Evolutionary conservation across 2,797 vertebrate species (phyloP), one percentile per base, ranked within the genome.

Genomic region (Rhynchonycteris naso): DNA sequence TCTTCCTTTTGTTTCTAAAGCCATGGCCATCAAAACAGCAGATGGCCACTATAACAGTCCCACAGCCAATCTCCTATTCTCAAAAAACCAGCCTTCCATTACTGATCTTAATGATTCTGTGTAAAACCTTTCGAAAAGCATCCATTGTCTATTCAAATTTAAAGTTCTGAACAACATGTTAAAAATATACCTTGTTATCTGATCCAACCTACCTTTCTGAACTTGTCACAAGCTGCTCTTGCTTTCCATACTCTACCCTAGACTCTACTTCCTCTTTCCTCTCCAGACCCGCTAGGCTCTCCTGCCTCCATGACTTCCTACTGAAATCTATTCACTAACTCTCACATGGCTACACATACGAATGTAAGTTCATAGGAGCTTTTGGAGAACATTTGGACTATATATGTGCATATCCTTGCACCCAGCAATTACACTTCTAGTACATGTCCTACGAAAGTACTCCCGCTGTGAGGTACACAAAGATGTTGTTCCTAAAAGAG

Each of bases 401-500:
- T 38, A 66, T 89, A 90, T 12, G 52, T 9, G 43, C 28, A 61
- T 69, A 78, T 63, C 15, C 21, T 58, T 66, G 56, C 15, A 79
- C 63, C 22, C 19, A 38, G 50, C 43, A 74, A 63, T 72, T 88
- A 43, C 47, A 72, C 33, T 92, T 92, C 56, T 33, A 72, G 22
- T 35, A 35, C 84, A 18, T 63, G 63, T 59, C 74, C 52, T 90
- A 56, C 38, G 80, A 81, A 90, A 90, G 86, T 63, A 80, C 21
- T 74, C 24, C 79, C 30, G 52, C 35, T 35, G 83, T 75, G 35
- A 52, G 16, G 13, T 68, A 72, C 43, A 81, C 30, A 56, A 76
- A 88, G 69, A 78, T 12, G 38, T 33, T 85, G 33, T 75, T 86
- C 28, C 59, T 92, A 35, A 93, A 81, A 75, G 59, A 93, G 38